Conservation (phyloP, 2,888 invertebrate species). For the Allacma fusca region DNA sequence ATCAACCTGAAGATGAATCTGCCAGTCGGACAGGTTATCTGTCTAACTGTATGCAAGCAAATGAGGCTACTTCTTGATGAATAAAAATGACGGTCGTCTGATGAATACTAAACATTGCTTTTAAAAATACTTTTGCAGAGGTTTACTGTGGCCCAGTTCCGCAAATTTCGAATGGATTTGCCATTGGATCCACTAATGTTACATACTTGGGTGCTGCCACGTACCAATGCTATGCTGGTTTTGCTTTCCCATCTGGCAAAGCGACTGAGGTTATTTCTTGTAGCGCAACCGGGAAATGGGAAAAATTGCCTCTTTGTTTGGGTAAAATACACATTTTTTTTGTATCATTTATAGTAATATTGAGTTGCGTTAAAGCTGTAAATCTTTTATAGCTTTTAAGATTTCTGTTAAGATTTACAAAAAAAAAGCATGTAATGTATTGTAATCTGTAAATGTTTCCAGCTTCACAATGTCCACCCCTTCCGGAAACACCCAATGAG, state of each 20-base stretch:
- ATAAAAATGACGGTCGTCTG: too few relatives aligned
- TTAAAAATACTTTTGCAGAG: slow-evolving; percentile 66
- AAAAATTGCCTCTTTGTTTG: slow-evolving; percentile 87
- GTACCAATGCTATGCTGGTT: slow-evolving; percentile 96
- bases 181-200: slow-evolving; percentile 93
- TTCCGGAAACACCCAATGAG: slow-evolving; percentile 86
- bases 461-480: slow-evolving; percentile 90
- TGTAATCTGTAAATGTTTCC: neutral
- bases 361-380: too few relatives aligned
- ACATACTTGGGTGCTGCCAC: slow-evolving; percentile 92
- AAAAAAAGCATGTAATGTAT: neutral
- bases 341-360: too few relatives aligned
- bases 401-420: too few relatives aligned
- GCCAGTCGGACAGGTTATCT: slow-evolving; percentile 4
- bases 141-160: slow-evolving; percentile 97
- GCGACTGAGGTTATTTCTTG: slow-evolving; percentile 90
- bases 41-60: slow-evolving; percentile 2
- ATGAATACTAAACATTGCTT: neutral
- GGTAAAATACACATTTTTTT: slow-evolving; percentile 72
- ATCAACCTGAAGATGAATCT: neutral
- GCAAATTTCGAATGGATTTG: slow-evolving; percentile 97
- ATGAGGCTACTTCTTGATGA: neutral
- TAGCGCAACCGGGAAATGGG: slow-evolving; percentile 89
- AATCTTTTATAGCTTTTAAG: too few relatives aligned
- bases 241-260: slow-evolving; percentile 87